phyloP scores from a whole-genome alignment of 2,797 vertebrate species.

The Sebastes baramenuke region DNA sequence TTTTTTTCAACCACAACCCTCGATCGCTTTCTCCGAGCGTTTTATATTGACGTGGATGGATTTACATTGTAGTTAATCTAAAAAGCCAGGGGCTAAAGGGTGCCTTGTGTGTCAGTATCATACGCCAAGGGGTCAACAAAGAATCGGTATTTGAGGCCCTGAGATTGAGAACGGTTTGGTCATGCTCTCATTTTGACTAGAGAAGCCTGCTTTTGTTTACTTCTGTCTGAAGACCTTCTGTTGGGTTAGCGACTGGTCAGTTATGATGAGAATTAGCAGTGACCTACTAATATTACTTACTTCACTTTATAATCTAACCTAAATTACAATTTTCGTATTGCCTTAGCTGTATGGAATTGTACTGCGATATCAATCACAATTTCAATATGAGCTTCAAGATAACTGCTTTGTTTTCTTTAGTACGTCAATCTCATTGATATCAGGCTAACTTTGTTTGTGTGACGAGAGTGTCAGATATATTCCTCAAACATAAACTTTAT shows the following conservation, averaged over 20 bases:
- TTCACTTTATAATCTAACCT: background rate
- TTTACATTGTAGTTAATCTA: too few relatives aligned
- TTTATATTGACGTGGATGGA: too few relatives aligned
- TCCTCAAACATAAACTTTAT: conserved; percentile 28
- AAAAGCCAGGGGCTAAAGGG: too few relatives aligned
- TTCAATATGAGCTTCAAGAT: background rate
- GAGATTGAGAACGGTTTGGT: background rate
- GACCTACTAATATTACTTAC: too few relatives aligned
- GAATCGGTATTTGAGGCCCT: too few relatives aligned
- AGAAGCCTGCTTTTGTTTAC: background rate
- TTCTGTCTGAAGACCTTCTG: background rate
- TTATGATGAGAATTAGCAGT: background rate
- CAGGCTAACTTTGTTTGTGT: conserved; percentile 7
- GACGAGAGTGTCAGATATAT: background rate
- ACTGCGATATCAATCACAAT: background rate
- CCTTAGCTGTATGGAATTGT: background rate
- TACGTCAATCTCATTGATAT: background rate
- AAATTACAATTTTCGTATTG: background rate
- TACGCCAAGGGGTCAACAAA: too few relatives aligned
- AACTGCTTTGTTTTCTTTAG: background rate
- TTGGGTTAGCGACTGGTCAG: background rate
- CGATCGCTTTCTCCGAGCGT: too few relatives aligned
- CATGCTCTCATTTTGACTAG: background rate
- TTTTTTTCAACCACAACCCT: too few relatives aligned
- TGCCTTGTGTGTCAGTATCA: too few relatives aligned